phyloP scores from a whole-genome alignment of 2,113 vertebrate genomes.

The Paradisaea rubra region DNA sequence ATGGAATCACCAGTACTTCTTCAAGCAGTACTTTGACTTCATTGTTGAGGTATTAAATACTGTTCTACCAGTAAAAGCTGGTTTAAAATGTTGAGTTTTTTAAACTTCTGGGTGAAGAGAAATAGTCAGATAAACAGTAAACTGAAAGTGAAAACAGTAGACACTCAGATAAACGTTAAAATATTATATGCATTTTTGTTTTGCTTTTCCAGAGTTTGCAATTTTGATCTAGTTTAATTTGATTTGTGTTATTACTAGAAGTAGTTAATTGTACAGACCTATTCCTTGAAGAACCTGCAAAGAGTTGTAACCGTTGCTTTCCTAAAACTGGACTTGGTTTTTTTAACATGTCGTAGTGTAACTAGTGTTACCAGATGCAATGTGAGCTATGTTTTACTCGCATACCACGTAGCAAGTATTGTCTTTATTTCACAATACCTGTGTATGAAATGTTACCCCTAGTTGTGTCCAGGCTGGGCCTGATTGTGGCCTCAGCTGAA shows the following conservation, averaged over 20 bases:
- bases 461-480: neutral
- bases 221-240: neutral
- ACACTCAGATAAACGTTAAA: neutral
- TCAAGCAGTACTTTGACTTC: neutral
- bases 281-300: neutral
- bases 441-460: neutral
- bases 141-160: neutral
- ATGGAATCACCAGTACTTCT: neutral
- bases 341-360: neutral
- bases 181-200: neutral
- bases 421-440: neutral
- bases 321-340: neutral
- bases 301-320: neutral
- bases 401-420: neutral
- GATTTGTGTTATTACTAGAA: neutral
- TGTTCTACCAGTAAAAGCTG: neutral
- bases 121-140: neutral
- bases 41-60: neutral
- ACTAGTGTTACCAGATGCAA: neutral
- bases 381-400: neutral
- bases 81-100: neutral
- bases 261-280: neutral
- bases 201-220: neutral
- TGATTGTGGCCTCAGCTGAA: neutral
- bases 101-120: neutral